Evolutionary conservation across 2,113 vertebrate species (phyloP).

Genomic region (Antidorcas marsupialis): DNA sequence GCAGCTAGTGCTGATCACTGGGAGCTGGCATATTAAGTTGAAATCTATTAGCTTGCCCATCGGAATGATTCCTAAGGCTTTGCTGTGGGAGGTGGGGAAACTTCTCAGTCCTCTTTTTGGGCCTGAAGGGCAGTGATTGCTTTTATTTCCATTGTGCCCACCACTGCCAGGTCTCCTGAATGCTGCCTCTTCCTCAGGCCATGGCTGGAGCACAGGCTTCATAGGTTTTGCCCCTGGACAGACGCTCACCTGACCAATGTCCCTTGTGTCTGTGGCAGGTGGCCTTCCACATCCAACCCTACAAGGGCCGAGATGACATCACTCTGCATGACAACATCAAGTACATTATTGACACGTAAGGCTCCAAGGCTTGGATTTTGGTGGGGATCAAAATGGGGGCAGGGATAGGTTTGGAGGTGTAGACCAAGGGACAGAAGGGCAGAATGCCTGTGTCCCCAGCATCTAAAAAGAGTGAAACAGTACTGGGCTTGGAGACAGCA

Average conservation of each 20-base stretch:
- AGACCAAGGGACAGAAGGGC: background rate
- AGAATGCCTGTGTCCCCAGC: background rate
- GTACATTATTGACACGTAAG: slow-evolving; percentile 92
- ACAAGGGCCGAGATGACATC: slow-evolving; percentile 89
- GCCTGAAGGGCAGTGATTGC: background rate
- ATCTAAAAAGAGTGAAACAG: background rate
- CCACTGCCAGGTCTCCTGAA: background rate
- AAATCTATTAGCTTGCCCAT: background rate
- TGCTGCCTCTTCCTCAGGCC: background rate
- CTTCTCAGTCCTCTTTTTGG: background rate
- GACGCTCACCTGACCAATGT: background rate
- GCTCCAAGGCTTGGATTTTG: background rate
- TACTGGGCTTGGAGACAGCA: background rate
- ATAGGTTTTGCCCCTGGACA: background rate
- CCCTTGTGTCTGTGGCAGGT: slow-evolving; percentile 80
- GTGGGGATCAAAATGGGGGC: background rate
- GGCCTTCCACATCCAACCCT: slow-evolving; percentile 92
- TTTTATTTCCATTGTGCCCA: background rate
- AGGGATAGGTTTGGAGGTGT: background rate
- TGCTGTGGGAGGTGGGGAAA: background rate
- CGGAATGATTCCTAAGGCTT: background rate
- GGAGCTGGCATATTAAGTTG: background rate
- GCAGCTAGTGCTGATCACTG: background rate
- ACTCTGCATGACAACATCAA: slow-evolving; percentile 90
- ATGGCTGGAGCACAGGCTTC: background rate